Evolutionary conservation across 1,140 invertebrate genomes (phyloP), one percentile per base, ranked within the genome.

Genomic region (Manduca sexta): DNA sequence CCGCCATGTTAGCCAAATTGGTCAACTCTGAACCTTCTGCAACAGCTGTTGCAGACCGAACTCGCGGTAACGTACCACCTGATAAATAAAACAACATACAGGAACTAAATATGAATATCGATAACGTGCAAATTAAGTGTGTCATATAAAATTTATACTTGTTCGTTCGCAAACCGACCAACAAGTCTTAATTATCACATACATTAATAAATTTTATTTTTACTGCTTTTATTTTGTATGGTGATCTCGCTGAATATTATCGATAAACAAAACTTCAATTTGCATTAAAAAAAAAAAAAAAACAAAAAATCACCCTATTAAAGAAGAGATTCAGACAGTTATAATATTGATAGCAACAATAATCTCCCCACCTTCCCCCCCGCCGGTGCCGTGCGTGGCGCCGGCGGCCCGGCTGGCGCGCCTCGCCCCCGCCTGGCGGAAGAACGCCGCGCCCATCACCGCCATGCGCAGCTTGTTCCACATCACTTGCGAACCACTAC

Each of bases 391-490:
- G 11, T 54, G 33, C 2, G 45, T 41, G 6, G 52, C 45, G 10
- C 44, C 62, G 7, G 58, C 64, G 3, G 42, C 53, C 1, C 66
- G 51, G 8, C 53, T 65, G 0, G 82, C 77, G 5, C 82, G 29
- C 38, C 71, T 71, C 6, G 76, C 90, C 1, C 92, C 93, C 16
- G 93, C 93, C 53, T 90, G 89, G 18, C 92, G 90, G 71, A 95
- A 95, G 54, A 96, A 88, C n/a, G 96, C 94, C 1, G 96, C 94
- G 2, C 95, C 97, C 44, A 95, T 86, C 12, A 98, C 93, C 0
- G 97, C 95, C 77, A 98, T 97, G 55, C 96, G 91, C 13, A 98
- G 86, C 83, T 97, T 97, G 73, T 95, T 97, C 97, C 97, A 98
- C 65, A 97, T 89, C 6, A 97, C 69, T 66, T 95, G 93, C 60